Evolutionary conservation across 53 echinoderm and acorn worm species (phyloP), one percentile per base, ranked within the genome.

Genomic region (Pentamera pediparva): DNA sequence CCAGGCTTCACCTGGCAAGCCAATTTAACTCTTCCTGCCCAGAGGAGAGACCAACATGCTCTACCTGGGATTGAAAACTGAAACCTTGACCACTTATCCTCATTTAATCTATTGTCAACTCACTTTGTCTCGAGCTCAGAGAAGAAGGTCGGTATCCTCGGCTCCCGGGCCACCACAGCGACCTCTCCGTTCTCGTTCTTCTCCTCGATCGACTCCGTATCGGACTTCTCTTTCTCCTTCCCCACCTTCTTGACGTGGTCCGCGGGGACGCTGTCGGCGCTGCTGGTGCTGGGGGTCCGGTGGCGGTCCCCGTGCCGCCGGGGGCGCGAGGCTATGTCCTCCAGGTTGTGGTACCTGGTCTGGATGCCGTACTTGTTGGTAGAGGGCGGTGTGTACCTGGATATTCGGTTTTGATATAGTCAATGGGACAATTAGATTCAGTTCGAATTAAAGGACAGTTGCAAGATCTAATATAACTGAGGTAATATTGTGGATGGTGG

Each of bases 321-420:
- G 32, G 87, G 84, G 1, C 88, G 79, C 4, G 93, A 73, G 0
- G 95, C 95, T 20, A 94, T 89, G 31, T 94, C 95, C 72, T 94
- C 95, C 11, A 94, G 75, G 64, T 94, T 90, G 45, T 78, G 83
- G 79, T 90, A 94, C 30, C 79, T 83, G 0, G 95, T 94, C 32
- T 79, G 81, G 32, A 87, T 76, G 32, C 90, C 89, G 7, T 75
- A 70, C 39, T 85, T 91, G 74, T 70, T 80, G 35, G 85, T 39
- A 11, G 76, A 43, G 6, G 87, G 90, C 22, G 96, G 96, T 47
- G 79, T 79, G 69, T 85, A 96, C 61, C 96, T 96, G 74, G n/a
- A n/a, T n/a, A n/a, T n/a, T n/a, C n/a, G n/a, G n/a, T n/a, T n/a
- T n/a, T n/a, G n/a, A n/a, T n/a, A n/a, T n/a, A n/a, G n/a, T n/a